Base-by-base conservation (phyloP, 2,797 vertebrate species). In the Cossypha dichroa region DNA sequence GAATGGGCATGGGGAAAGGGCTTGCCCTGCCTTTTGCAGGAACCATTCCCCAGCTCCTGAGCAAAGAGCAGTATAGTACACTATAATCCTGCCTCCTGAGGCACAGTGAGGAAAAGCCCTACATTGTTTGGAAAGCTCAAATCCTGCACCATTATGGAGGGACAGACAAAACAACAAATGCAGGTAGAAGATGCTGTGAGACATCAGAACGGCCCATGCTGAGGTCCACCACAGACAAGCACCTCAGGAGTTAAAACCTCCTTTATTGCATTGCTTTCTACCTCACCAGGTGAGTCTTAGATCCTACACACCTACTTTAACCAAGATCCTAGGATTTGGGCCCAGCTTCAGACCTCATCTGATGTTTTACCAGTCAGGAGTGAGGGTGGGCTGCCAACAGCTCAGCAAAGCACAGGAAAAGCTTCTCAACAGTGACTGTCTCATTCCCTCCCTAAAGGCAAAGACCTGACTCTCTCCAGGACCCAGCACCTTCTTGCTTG, bases 91-190 rank as follows among this genome's bases (percentile, higher is more conserved):
- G 54, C 45, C 38, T 55, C 15, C 49, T 18, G 5, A 11, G 43
- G 28, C 45, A 83, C 0, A 1, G 59, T 36, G 64, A 56, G 16
- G 31, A 87, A 55, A 90, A 77, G 52, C 51, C 45, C 31, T 62
- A 4, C 46, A 11, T 22, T 54, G 23, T 59, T 40, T 49, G 55
- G 69, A 85, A 90, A 67, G 54, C 41, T 95, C 59, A 74, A 66
- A 77, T 56, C 45, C 67, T 67, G 81, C 56, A 54, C 49, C 6
- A 3, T 21, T 66, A 72, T 6, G 16, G 17, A 40, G 9, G 36
- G 33, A 70, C n/a, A 74, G 38, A 56, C 23, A 28, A 33, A 31
- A n/a, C 2, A 14, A 72, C 51, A 76, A 6, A 36, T 0, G 0
- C 18, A 76, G 63, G 29, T 33, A 76, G 46, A 70, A 60, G 52